Evolutionary conservation across 2,797 vertebrate species (phyloP).

Genomic region (Catharus ustulatus): DNA sequence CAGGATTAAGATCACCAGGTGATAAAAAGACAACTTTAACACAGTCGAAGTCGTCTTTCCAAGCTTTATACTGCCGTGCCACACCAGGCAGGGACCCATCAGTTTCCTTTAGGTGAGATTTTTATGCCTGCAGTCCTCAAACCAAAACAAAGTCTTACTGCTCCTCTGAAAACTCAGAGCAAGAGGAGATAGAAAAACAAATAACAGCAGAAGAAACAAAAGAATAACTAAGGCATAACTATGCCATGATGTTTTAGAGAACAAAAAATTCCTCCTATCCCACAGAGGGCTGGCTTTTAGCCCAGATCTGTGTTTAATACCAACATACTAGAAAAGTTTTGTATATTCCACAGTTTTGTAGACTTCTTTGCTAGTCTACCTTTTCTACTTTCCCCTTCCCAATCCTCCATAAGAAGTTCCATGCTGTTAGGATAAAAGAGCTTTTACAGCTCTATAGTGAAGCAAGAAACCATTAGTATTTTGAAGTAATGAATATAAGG

Average conservation of each 20-base stretch:
- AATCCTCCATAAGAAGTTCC: background rate
- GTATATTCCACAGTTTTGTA: background rate
- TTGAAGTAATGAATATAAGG: background rate
- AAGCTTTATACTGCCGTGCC: background rate
- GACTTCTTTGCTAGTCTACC: background rate
- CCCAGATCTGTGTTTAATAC: background rate
- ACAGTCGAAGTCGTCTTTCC: background rate
- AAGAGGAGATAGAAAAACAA: background rate
- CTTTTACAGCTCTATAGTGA: background rate
- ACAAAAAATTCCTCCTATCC: background rate
- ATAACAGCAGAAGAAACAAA: background rate
- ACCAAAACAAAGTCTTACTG: background rate
- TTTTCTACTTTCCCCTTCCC: background rate
- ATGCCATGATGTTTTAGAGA: background rate
- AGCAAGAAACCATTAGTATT: background rate
- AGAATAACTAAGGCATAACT: background rate
- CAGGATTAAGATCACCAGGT: background rate
- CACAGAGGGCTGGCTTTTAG: background rate
- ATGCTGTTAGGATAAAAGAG: background rate
- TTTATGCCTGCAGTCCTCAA: background rate
- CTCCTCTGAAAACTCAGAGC: background rate
- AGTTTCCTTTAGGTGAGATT: background rate
- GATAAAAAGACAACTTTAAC: background rate
- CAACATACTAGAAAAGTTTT: background rate
- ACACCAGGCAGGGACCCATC: background rate